phyloP scores from a whole-genome alignment of 2,113 vertebrate species.

The Miniopterus natalensis region DNA sequence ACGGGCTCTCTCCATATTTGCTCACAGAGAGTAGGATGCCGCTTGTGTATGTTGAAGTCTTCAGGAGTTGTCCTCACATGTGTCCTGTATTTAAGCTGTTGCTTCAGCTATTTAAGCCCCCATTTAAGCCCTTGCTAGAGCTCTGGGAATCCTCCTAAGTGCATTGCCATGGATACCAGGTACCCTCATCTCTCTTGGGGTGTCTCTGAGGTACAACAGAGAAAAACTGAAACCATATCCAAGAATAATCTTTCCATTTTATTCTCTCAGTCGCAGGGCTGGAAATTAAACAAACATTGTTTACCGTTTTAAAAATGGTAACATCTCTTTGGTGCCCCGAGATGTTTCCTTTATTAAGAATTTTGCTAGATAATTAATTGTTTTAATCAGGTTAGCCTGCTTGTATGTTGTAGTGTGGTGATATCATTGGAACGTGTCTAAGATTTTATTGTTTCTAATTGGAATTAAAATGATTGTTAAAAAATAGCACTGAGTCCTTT shows the following conservation, averaged over 20 bases:
- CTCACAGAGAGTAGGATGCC: background rate
- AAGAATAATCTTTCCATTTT: background rate
- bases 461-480: conserved; percentile 16
- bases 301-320: background rate
- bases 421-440: background rate
- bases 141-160: background rate
- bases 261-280: background rate
- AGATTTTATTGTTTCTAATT: conserved; percentile 22
- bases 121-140: background rate
- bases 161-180: conserved; percentile 42
- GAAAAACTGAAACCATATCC: background rate
- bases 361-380: conserved; percentile 15
- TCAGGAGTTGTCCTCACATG: background rate
- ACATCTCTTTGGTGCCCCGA: background rate
- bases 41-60: background rate
- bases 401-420: background rate
- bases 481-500: background rate
- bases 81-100: background rate
- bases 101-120: background rate
- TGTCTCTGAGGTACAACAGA: background rate
- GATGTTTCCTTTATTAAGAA: conserved; percentile 1
- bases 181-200: background rate
- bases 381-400: conserved; percentile 29
- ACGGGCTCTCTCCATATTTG: background rate
- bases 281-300: background rate